phyloP scores from a whole-genome alignment of 92 coral and sea anemone species.

The Desmophyllum pertusum region DNA sequence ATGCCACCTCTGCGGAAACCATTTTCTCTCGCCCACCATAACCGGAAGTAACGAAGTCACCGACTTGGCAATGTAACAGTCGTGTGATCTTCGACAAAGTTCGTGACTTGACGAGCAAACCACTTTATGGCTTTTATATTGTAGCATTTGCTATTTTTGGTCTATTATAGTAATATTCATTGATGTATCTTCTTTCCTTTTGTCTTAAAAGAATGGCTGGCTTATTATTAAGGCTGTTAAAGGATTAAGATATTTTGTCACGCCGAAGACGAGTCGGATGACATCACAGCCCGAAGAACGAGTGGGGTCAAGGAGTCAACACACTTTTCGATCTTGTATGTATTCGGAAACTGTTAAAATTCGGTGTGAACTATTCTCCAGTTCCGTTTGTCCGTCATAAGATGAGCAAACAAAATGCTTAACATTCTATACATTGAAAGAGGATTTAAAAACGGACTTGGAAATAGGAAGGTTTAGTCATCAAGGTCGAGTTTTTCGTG shows the following conservation, averaged over 20 bases:
- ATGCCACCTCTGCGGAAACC: background rate
- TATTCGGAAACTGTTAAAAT: conserved; percentile 13
- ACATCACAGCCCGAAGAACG: conserved; percentile 34
- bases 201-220: conserved; percentile 13
- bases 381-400: conserved; percentile 18
- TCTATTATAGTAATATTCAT: background rate
- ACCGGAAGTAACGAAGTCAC: conserved; percentile 36
- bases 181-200: conserved; percentile 10
- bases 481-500: background rate
- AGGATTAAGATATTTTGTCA: conserved; percentile 25
- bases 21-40: background rate
- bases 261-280: conserved; percentile 33
- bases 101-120: background rate
- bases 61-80: background rate
- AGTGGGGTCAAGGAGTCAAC: conserved; percentile 23
- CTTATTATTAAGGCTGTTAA: background rate
- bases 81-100: conserved; percentile 19
- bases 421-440: conserved; percentile 8
- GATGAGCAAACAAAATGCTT: conserved; percentile 21
- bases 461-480: conserved; percentile 12
- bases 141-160: background rate
- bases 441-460: conserved; percentile 5
- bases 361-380: conserved; percentile 7
- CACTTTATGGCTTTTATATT: background rate
- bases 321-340: background rate